Evolutionary conservation across 1,140 invertebrate species (phyloP), one percentile per base, ranked within the genome.

Genomic region (Anastrepha obliqua): DNA sequence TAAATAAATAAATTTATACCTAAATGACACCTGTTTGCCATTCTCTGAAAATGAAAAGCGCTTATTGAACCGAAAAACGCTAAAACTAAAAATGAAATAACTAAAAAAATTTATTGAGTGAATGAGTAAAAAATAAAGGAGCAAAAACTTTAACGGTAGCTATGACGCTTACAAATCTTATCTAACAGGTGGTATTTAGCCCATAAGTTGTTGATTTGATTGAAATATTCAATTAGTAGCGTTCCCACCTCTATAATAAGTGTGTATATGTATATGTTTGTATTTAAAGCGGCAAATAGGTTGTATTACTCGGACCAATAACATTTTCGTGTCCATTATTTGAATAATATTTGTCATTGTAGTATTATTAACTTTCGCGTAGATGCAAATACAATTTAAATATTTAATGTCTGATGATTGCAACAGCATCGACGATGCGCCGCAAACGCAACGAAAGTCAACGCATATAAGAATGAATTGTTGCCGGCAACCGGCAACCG

Each of bases 311-410:
- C 29, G 29, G 0, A 29, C 29, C 29, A 62, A 20, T 60, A 42
- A n/a, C 58, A 44, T 17, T 62, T 62, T 60, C 62, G 29, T 60
- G 58, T 11, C 44, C 29, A 44, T 86, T 86, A 60, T 39, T 62
- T 55, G 15, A 44, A 62, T 42, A 47, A 29, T 58, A 59, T n/a
- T 86, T 60, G 58, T 11, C 85, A 62, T 64, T 64, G 58, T 60
- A 17, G 39, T 6, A 86, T 62, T 44, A 64, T 64, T 64, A 62
- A 86, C 42, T 64, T 60, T 44, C 15, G 11, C 13, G 3, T 15
- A 86, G 42, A 62, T 17, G 44, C 74, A 55, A 55, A 55, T 81
- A 81, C 29, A 81, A 81, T 81, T 81, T 81, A 81, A 81, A 55
- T 55, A 81, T 81, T 7, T 81, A 51, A 81, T 29, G 74, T 55